Evolutionary conservation across 2,888 invertebrate species (phyloP), one percentile per base, ranked within the genome.

Genomic region (Odiellus spinosus): DNA sequence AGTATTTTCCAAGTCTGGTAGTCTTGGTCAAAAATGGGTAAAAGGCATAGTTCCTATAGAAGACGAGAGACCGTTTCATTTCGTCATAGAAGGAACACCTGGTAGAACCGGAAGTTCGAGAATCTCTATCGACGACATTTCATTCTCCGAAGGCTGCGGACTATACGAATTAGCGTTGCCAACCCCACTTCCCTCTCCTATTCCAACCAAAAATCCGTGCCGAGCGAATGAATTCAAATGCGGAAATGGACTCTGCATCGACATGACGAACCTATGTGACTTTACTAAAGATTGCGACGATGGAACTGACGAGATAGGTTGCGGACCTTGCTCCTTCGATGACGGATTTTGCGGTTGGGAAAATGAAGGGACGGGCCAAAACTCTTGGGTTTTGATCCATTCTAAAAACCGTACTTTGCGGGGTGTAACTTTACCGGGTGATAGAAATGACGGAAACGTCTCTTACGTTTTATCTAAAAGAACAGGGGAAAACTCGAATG

Each of bases 71-170:
- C 42, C 53, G 5, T 53, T 51, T 34, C 53, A 51, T 20, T 53
- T 51, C 39, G 47, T 53, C 8, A 42, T 53, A 26, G 51, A 48
- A 41, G 51, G 51, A 8, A 46, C 45, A n/a, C 44, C 45, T 21
- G 46, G 46, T 2, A 48, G 49, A 32, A 18, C 10, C 6, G 14
- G 45, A 2, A 17, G 10, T 5, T 38, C 49, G 3, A 26, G 41
- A 10, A 42, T 55, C 11, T 53, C 50, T 2, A 50, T 55, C 11
- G 55, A 55, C 42, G 55, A 55, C 34, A 52, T 55, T 3, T 48
- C 50, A 12, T 36, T 55, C 4, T 19, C 45, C 15, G 12, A 40
- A 5, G 51, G 48, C 8, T 55, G 55, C 14, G n/a, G 36, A 33
- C 12, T 3, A 11, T 53, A 44, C 33, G 15, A 42, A 11, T 38